A percentile compares a stretch with the other conserved stretches of the same genome.
Conservation (phyloP, 2,113 vertebrate species). For the Galemys pyrenaicus region DNA sequence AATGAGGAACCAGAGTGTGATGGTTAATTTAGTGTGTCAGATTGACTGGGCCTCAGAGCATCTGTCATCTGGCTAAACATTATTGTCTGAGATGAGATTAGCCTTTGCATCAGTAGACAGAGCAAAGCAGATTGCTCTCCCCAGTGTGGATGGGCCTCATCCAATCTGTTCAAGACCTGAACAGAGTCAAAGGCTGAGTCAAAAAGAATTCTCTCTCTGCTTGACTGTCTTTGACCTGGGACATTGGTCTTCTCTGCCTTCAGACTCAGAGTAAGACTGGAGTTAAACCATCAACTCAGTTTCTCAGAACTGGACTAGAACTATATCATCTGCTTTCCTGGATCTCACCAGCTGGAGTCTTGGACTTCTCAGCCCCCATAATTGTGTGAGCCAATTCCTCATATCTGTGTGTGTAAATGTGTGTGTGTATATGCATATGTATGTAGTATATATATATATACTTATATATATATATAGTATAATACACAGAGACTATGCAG, state of each 20-base stretch:
- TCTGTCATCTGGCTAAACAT: not conserved
- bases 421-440: not conserved
- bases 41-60: not conserved
- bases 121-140: no score
- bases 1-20: not conserved
- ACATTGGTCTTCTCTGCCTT: not conserved
- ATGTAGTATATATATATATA: not conserved
- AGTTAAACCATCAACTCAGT: not conserved
- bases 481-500: not conserved
- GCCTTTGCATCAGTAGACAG: no score
- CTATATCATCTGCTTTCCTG: not conserved
- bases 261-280: not conserved
- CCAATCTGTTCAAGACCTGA: no score
- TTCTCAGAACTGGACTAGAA: not conserved
- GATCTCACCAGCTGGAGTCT: not conserved
- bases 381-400: not conserved
- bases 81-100: no score
- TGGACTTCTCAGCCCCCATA: not conserved
- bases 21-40: not conserved
- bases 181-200: no score
- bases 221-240: not conserved
- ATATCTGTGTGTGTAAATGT: not conserved
- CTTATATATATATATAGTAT: not conserved
- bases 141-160: no score
- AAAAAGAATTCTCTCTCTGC: no score